Base-by-base conservation (phyloP, 2,113 vertebrate genomes). In the Vulpes vulpes region DNA sequence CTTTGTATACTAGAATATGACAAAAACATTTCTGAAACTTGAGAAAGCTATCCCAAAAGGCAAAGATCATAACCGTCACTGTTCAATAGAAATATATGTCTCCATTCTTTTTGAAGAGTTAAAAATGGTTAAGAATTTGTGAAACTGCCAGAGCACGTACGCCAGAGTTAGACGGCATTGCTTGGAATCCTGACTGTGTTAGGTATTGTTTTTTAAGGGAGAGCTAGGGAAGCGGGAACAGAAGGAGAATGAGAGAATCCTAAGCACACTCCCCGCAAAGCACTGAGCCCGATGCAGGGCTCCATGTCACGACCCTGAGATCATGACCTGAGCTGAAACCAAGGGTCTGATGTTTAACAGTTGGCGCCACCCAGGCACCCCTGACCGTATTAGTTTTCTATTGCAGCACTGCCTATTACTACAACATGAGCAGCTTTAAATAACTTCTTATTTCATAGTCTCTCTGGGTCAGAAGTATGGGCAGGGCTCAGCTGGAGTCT, bases 91-190 rank as follows among this genome's bases (percentile, higher is more conserved):
- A 69, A 62, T 65, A 32, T 89, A 23, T n/a, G 12, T 74, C 49
- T 92, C 16, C 59, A 6, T 49, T 95, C 49, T 59, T 89, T 96
- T 69, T 59, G 69, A 92, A 96, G 51, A 83, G 17, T 92, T 74
- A 80, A 92, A 91, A 76, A 88, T 96, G 62, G 38, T 96, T 90
- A 92, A n/a, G 79, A 95, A 95, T 80, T 86, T 25, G n/a, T 74
- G 80, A 92, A 62, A 57, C 32, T 32, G 49, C 86, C 90, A 55
- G 79, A 74, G 38, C 5, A 1, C 87, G 57, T 3, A 64, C 11
- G 30, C 53, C 38, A 38, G 23, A 86, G 82, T 89, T 95, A 57
- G 79, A 91, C 1, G 49, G 22, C 32, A 11, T 43, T 82, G 64
- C 25, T 87, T 84, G 87, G 76, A 92, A 65, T 95, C 64, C 15